Base-by-base conservation (phyloP, 2,797 vertebrate species). In the Rhynchonycteris naso region DNA sequence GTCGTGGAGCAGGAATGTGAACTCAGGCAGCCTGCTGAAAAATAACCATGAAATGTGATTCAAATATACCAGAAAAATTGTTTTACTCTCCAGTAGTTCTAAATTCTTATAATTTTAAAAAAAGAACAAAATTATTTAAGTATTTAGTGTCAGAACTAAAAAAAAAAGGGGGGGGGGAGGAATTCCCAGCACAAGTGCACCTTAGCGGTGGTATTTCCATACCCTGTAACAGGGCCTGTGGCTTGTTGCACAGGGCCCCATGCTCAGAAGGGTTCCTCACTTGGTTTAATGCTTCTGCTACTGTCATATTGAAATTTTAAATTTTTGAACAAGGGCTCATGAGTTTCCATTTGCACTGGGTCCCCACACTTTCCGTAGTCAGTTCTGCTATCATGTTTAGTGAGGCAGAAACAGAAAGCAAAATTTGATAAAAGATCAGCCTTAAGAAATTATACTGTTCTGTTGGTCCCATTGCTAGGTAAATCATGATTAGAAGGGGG, bases 101-200 rank as follows among this genome's bases (percentile, higher is more conserved):
- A 15, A 63, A 80, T 61, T 63, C 35, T 56, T 33, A 80, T 16
- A 54, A 24, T 38, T 71, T 54, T 30, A 87, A 87, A 93, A 33
- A n/a, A 5, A 72, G 28, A 56, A 43, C 33, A 80, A 54, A 79
- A 33, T 65, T 5, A 43, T 71, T 11, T 63, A 43, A 19, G 14
- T 63, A 19, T 54, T 79, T 54, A 21, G 30, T 52, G 38, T 74
- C 35, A 7, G 54, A 92, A 79, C 43, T 61, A 0, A 38, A 69
- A 75, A 58, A 33, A 43, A 21, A 14, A 22, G 2, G 33, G 59
- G 61, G 11, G 56, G 59, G 61, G 11, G 56, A 30, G 21, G 78
- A 18, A 68, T 38, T 50, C n/a, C 61, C 10, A 12, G 61, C 26
- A 30, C 52, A n/a, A 61, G 26, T 24, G 7, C 14, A 16, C 21